Conservation (phyloP, 2,888 invertebrate species). For the Dasypogon diadema region DNA sequence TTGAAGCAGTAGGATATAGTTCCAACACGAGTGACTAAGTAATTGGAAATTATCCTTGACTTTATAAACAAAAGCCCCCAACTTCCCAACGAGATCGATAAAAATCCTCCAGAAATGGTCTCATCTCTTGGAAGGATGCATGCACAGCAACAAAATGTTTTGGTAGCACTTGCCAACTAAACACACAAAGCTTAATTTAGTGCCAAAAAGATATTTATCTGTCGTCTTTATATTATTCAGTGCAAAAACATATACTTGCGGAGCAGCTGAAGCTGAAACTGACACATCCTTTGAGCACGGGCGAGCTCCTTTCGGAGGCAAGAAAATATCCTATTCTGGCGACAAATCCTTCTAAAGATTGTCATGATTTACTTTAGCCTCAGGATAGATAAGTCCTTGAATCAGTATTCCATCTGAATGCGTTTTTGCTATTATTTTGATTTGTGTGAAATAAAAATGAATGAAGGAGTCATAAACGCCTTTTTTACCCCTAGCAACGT, state of each 20-base stretch:
- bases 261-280: too few species aligned
- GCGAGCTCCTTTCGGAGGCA: not conserved
- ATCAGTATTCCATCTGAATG: constrained; percentile 12
- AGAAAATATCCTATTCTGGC: constrained; percentile 17
- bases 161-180: constrained; percentile 10
- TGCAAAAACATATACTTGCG: too few species aligned
- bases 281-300: too few species aligned
- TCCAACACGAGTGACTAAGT: not conserved
- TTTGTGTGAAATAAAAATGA: constrained; percentile 6
- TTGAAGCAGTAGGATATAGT: too few species aligned
- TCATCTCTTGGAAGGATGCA: not conserved
- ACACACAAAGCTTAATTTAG: constrained; percentile 14
- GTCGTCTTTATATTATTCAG: not conserved
- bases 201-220: constrained; percentile 45
- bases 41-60: constrained; percentile 18
- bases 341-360: constrained; percentile 33
- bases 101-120: not conserved
- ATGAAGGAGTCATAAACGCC: not conserved
- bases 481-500: too few species aligned
- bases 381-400: not conserved
- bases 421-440: not conserved
- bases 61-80: constrained; percentile 22
- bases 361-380: constrained; percentile 7
- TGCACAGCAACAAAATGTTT: not conserved
- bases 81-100: constrained; percentile 19